Conservation (phyloP, 2,113 vertebrate species). For the Microcebus ravelobensis region DNA sequence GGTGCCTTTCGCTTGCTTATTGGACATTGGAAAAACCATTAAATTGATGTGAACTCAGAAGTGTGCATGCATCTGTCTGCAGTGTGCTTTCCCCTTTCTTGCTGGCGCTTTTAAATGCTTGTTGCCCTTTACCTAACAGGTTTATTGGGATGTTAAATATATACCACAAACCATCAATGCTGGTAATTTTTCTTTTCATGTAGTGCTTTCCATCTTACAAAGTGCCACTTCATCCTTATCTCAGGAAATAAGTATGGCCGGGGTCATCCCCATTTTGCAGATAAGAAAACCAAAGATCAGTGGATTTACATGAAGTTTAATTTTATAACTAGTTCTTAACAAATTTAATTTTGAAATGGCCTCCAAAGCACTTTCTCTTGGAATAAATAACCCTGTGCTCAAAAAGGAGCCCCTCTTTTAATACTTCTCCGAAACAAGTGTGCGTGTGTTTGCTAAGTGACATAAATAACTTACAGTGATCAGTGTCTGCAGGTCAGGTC, state of each 20-base stretch:
- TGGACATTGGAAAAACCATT: neutral
- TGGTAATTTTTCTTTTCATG: neutral
- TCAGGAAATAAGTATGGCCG: neutral
- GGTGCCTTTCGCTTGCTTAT: neutral
- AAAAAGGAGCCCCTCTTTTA: neutral
- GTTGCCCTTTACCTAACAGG: neutral
- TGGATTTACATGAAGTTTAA: conserved; percentile 23
- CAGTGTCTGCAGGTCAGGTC: neutral
- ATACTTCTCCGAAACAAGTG: neutral
- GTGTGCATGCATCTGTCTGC: neutral
- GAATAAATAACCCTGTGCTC: neutral
- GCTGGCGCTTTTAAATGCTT: neutral
- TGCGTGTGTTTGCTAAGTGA: neutral
- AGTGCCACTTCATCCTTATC: neutral
- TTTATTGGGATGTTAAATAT: neutral
- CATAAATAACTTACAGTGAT: neutral
- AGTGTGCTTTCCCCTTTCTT: neutral
- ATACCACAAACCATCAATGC: neutral
- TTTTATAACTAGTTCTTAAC: conserved; percentile 34
- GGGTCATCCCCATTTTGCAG: neutral
- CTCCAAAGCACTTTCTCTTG: neutral
- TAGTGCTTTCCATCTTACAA: neutral
- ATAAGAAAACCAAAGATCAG: conserved; percentile 35
- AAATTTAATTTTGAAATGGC: conserved; percentile 55
- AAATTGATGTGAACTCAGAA: neutral